Percentiles rank a stretch among this genome's conserved stretches.
Conservation (phyloP, 2,797 vertebrate genomes). For the Kryptopterus vitreolus region DNA sequence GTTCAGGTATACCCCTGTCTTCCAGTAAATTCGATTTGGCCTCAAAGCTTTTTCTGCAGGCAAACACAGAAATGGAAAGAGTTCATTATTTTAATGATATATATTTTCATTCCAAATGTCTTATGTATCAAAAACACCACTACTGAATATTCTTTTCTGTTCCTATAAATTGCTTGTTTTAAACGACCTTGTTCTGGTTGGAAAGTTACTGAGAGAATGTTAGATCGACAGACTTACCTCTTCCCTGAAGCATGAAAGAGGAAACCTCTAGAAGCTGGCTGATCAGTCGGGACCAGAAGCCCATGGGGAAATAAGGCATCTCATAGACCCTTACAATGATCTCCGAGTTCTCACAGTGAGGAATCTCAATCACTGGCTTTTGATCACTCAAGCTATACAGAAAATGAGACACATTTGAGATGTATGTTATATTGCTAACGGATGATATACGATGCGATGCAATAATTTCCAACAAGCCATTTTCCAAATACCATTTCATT, state of each 20-base stretch:
- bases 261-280: conserved; percentile 91
- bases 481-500: background rate
- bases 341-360: conserved; percentile 94
- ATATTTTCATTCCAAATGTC: background rate
- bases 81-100: background rate
- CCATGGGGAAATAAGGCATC: conserved; percentile 98
- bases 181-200: background rate
- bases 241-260: conserved; percentile 81
- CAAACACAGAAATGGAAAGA: background rate
- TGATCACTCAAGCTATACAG: conserved; percentile 83
- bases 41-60: conserved; percentile 77
- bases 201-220: background rate
- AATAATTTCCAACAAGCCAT: background rate
- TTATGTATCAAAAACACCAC: background rate
- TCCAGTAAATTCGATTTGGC: conserved; percentile 92
- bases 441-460: background rate
- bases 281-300: conserved; percentile 94
- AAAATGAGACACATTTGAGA: background rate
- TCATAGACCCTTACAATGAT: conserved; percentile 91
- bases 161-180: background rate
- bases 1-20: conserved; percentile 89
- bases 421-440: background rate
- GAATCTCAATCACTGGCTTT: conserved; percentile 89
- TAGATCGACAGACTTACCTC: conserved; percentile 73
- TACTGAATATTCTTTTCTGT: background rate